Base-by-base conservation (phyloP, 2,113 vertebrate genomes). In the Anarrhichthys ocellatus region DNA sequence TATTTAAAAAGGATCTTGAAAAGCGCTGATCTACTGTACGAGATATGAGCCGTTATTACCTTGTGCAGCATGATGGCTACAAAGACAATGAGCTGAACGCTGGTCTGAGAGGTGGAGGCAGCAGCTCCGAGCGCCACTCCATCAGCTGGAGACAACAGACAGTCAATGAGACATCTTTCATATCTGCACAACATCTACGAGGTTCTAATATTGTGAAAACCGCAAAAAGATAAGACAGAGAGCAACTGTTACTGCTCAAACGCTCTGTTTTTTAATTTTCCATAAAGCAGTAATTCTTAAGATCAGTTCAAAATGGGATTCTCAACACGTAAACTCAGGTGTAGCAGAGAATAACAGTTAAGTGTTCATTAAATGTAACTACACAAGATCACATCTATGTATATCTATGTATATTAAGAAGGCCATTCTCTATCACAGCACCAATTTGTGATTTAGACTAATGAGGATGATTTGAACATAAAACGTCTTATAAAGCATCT, bases 31-130 rank as follows among this genome's bases (percentile, higher is more conserved):
- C 32, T n/a, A 17, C 1, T 17, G 9, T 2, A 6, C 4, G n/a
- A 22, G 20, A 34, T 9, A 36, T 13, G 38, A 63, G 17, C 0
- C 7, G 38, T 17, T 58, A 15, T 74, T 95, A 99, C 98, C 97
- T 99, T 99, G 89, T 99, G 98, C 78, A 99, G 92, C 98, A 99
- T 99, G 84, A 99, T 99, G 0, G 98, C 98, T 83, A 99, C 98
- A 82, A 99, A 99, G 15, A 99, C 98, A 82, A 99, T 99, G 90
- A 99, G 96, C 86, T 99, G 98, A 84, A 99, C 98, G 32, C 97
- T 99, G 52, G 98, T 99, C 92, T 99, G 98, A 79, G 98, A 99
- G 46, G 98, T 99, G 17, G 98, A 99, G 90, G 97, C 98, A 69
- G 98, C 98, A n/a, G 98, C 98, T 84, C 98, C 98, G 36, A 99